phyloP scores from a whole-genome alignment of 2,797 vertebrate species.

The Eleutherodactylus coqui region DNA sequence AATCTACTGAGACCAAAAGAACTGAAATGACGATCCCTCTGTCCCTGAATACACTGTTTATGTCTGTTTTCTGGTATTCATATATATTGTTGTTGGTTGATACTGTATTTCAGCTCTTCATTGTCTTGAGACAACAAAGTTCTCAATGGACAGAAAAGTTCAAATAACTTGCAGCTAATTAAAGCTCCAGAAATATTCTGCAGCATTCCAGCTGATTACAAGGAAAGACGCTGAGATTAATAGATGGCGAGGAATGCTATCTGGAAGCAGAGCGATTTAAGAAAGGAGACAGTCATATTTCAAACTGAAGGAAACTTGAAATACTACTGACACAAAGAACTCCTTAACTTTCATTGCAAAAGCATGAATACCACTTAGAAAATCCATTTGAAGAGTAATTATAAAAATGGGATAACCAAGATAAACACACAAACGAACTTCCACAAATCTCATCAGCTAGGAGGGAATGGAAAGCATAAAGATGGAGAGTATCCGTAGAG shows the following conservation, averaged over 20 bases:
- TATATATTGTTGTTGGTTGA: neutral
- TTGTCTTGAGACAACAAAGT: conserved; percentile 25
- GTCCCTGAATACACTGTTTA: neutral
- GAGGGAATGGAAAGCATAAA: neutral
- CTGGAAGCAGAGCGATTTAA: conserved; percentile 55
- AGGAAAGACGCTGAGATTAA: conserved; percentile 22
- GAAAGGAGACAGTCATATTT: conserved; percentile 63
- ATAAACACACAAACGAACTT: conserved; percentile 20
- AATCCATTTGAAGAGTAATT: conserved; percentile 41
- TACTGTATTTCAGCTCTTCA: neutral
- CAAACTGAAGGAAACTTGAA: conserved; percentile 53
- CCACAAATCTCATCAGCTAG: neutral
- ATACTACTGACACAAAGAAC: conserved; percentile 36
- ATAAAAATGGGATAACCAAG: conserved; percentile 30
- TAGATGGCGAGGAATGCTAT: conserved; percentile 54
- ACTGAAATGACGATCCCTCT: neutral
- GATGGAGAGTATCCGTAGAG: neutral
- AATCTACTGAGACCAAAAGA: neutral
- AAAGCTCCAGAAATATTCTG: conserved; percentile 49
- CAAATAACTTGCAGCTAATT: conserved; percentile 56
- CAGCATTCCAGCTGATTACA: neutral
- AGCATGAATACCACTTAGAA: conserved; percentile 37
- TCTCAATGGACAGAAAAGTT: conserved; percentile 11
- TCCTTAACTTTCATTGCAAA: conserved; percentile 43
- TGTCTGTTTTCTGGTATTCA: neutral